Evolutionary conservation across 2,888 invertebrate species (phyloP).

Genomic region (Eilema caniola): DNA sequence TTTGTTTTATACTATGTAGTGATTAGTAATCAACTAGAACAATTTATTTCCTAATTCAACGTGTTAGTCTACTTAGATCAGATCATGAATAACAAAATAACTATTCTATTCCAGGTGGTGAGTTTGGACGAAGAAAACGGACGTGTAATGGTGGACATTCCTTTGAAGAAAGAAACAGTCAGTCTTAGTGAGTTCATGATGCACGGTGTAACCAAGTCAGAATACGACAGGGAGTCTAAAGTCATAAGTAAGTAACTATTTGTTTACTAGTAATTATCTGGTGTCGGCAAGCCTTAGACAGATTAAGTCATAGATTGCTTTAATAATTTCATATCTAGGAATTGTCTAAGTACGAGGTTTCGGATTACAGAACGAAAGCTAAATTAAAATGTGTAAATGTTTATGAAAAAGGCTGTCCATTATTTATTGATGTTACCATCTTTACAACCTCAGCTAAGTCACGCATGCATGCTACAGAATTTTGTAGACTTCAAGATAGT

Average conservation of each 20-base stretch:
- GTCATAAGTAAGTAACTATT: slow-evolving; percentile 92
- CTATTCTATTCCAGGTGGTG: slow-evolving; percentile 85
- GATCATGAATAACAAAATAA: not conserved
- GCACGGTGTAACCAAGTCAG: slow-evolving; percentile 91
- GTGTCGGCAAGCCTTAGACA: not conserved
- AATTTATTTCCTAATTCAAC: too few relatives aligned
- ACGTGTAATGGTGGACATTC: slow-evolving; percentile 91
- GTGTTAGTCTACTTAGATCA: not conserved
- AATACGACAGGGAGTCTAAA: slow-evolving; percentile 93
- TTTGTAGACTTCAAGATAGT: too few relatives aligned
- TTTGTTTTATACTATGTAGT: too few relatives aligned
- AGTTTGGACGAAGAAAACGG: slow-evolving; percentile 94
- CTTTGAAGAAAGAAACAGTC: slow-evolving; percentile 89
- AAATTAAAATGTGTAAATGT: not conserved
- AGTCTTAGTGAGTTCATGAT: slow-evolving; percentile 93
- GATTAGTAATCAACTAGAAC: too few relatives aligned
- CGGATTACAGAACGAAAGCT: not conserved
- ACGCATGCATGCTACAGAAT: too few relatives aligned
- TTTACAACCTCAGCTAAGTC: too few relatives aligned
- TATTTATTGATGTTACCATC: not conserved
- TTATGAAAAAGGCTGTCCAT: not conserved
- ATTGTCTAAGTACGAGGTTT: not conserved
- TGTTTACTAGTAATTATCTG: not conserved
- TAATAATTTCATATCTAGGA: not conserved
- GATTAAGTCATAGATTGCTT: not conserved